Conservation (phyloP, 2,113 vertebrate genomes). For the Myocastor coypus region DNA sequence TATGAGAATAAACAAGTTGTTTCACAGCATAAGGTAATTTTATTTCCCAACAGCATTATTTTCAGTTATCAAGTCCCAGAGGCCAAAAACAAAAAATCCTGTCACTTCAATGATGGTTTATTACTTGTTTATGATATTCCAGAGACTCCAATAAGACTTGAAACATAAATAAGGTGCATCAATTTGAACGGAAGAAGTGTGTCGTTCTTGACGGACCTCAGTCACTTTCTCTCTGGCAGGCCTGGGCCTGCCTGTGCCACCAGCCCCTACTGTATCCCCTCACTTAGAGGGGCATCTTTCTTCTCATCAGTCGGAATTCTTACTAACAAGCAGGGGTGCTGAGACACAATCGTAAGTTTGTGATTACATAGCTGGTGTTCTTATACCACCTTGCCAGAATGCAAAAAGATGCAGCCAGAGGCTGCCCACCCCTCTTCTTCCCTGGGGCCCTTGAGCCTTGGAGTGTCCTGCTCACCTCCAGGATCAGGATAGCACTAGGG, state of each 20-base stretch:
- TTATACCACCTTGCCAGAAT: background rate
- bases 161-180: slow-evolving; percentile 5
- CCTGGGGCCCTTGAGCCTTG: background rate
- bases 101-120: background rate
- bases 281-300: background rate
- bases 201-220: background rate
- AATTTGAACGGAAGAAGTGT: background rate
- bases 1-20: background rate
- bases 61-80: slow-evolving; percentile 15
- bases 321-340: background rate
- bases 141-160: background rate
- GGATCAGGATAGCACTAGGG: background rate
- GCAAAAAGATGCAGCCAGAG: background rate
- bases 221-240: background rate
- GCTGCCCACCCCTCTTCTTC: background rate
- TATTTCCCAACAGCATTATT: slow-evolving; percentile 18
- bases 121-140: slow-evolving; percentile 4
- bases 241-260: background rate
- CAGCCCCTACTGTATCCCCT: background rate
- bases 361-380: background rate
- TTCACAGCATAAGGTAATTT: slow-evolving; percentile 3
- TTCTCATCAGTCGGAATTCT: background rate
- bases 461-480: background rate
- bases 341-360: background rate
- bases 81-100: background rate